Conservation (phyloP, 1,140 invertebrate genomes). For the Adoxophyes honmai region DNA sequence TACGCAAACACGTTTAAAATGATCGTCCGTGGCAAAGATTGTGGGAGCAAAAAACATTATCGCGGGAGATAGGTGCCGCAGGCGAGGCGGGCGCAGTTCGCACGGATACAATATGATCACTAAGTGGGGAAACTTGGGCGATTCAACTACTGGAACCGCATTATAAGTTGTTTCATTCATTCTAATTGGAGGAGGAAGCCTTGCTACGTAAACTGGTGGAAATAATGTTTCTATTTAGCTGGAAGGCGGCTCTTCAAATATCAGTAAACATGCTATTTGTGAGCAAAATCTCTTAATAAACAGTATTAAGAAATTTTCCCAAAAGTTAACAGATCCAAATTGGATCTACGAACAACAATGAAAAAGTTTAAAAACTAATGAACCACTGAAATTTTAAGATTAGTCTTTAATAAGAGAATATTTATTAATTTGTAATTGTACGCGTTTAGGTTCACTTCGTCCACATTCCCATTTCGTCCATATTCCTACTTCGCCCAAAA, state of each 20-base stretch:
- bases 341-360: too few species aligned
- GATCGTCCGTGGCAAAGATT: slow-evolving; percentile 43
- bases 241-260: background rate
- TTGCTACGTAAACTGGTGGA: slow-evolving; percentile 11
- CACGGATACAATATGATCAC: slow-evolving; percentile 30
- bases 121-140: slow-evolving; percentile 28
- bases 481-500: too few species aligned
- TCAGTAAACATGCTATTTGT: background rate
- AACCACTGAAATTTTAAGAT: too few species aligned
- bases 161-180: slow-evolving; percentile 17
- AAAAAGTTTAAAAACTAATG: too few species aligned
- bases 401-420: too few species aligned
- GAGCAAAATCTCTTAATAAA: too few species aligned
- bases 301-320: too few species aligned
- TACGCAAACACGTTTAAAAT: slow-evolving; percentile 57
- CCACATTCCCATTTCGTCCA: too few species aligned
- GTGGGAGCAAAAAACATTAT: slow-evolving; percentile 37
- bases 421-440: too few species aligned
- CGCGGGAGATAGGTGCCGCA: slow-evolving; percentile 23
- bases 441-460: too few species aligned
- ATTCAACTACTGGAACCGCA: slow-evolving; percentile 29
- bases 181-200: slow-evolving; percentile 10
- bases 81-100: slow-evolving; percentile 22
- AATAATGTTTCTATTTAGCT: slow-evolving; percentile 10
- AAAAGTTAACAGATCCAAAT: too few species aligned